phyloP scores from a whole-genome alignment of 2,113 vertebrate genomes.

The Aepyceros melampus region DNA sequence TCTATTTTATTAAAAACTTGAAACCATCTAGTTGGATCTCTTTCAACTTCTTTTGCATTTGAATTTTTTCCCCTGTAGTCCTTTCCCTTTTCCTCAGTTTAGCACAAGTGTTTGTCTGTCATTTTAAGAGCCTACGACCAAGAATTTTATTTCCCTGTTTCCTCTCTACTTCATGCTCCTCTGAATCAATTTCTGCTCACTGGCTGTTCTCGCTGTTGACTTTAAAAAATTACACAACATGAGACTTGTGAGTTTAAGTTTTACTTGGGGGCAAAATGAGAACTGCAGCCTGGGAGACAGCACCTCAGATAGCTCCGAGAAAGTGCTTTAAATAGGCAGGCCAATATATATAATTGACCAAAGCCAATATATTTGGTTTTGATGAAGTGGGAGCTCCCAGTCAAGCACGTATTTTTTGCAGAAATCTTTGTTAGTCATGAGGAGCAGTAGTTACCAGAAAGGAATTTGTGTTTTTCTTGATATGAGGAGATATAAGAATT shows the following conservation, averaged over 20 bases:
- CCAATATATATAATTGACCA: not conserved
- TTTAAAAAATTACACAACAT: not conserved
- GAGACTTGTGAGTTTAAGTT: not conserved
- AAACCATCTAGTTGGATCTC: not conserved
- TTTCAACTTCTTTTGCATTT: not conserved
- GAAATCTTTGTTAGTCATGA: not conserved
- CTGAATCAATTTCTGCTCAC: not conserved
- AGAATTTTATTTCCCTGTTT: not conserved
- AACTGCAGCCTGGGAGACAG: not conserved
- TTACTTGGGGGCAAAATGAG: not conserved
- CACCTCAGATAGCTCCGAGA: not conserved
- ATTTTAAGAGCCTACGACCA: not conserved
- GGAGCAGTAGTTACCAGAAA: not conserved
- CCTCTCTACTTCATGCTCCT: not conserved
- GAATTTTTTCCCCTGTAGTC: not conserved
- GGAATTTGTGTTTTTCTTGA: not conserved
- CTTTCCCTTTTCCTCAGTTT: not conserved
- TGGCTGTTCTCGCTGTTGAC: not conserved
- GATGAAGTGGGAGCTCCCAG: rapidly evolving
- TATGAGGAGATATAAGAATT: not conserved
- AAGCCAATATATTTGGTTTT: not conserved
- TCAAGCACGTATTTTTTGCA: not conserved
- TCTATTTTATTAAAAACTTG: not conserved
- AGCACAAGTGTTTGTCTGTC: not conserved
- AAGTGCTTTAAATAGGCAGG: not conserved